Evolutionary conservation across 2,888 invertebrate species (phyloP).

Genomic region (Gastrophysa polygoni): DNA sequence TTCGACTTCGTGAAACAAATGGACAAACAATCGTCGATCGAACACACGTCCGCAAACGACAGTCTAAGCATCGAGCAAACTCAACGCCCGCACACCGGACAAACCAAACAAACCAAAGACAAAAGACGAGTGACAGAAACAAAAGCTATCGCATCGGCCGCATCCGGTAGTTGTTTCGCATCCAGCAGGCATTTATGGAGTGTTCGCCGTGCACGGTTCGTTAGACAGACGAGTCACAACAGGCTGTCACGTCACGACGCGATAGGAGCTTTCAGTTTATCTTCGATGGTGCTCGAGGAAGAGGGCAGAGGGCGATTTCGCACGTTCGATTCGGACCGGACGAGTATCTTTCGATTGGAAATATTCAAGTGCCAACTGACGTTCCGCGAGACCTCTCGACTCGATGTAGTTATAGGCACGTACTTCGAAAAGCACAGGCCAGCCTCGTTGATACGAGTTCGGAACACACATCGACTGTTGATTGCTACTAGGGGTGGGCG

Average conservation of each 20-base stretch:
- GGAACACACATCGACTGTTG: too few species aligned
- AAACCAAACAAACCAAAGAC: constrained; percentile 40
- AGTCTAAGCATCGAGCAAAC: constrained; percentile 41
- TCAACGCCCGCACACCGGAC: constrained; percentile 45
- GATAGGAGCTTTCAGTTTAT: constrained; percentile 12
- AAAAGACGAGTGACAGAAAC: constrained; percentile 26
- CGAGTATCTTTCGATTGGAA: neutral
- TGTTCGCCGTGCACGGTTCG: constrained; percentile 45
- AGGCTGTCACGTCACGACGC: constrained; percentile 42
- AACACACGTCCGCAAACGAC: constrained; percentile 34
- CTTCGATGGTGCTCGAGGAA: neutral
- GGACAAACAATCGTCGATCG: neutral
- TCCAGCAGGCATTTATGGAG: constrained; percentile 29
- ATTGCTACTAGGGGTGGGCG: too few species aligned
- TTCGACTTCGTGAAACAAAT: neutral
- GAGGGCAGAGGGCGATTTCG: neutral
- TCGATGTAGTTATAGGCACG: neutral
- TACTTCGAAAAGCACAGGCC: too few species aligned
- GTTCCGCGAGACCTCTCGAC: too few species aligned
- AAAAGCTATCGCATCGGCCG: constrained; percentile 26
- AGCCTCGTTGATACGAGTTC: too few species aligned
- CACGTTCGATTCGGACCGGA: neutral
- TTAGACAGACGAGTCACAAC: constrained; percentile 44
- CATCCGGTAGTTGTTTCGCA: constrained; percentile 1
- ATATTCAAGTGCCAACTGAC: neutral